Conservation (phyloP, 2,797 vertebrate genomes). For the Diceros bicornis region DNA sequence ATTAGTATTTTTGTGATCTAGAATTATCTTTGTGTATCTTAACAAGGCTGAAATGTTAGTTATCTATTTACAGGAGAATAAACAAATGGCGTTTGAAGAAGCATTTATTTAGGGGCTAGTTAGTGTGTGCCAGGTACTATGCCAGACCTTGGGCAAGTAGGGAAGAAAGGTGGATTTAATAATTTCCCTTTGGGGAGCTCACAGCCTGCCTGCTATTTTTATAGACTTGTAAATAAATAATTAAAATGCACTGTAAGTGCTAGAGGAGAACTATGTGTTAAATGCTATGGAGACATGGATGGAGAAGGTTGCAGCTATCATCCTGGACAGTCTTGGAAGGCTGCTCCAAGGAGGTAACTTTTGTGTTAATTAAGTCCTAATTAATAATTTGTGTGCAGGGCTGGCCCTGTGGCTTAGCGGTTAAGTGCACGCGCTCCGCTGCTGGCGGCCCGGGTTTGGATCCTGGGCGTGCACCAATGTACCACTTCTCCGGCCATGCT, state of each 20-base stretch:
- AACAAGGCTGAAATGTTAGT: background rate
- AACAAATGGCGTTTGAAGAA: constrained; percentile 21
- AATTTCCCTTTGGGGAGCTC: background rate
- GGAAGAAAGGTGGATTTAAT: background rate
- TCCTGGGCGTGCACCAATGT: no score
- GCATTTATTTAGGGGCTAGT: constrained; percentile 7
- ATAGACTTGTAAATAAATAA: constrained; percentile 10
- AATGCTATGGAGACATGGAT: background rate
- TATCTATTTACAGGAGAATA: constrained; percentile 4
- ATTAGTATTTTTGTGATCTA: background rate
- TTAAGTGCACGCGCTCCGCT: no score
- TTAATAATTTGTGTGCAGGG: background rate
- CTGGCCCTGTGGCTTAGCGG: no score
- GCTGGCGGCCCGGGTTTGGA: no score
- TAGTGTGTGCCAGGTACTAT: background rate
- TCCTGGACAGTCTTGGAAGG: background rate
- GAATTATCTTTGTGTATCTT: constrained; percentile 28
- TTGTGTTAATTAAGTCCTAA: background rate
- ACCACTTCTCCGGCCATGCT: no score
- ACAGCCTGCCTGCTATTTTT: background rate
- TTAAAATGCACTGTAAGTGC: constrained; percentile 17
- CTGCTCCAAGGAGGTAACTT: background rate
- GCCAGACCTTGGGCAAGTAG: background rate
- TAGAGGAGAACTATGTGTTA: background rate
- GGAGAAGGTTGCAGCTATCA: background rate